phyloP scores from a whole-genome alignment of 2,888 invertebrate species.

The Lasioglossum villosulum region DNA sequence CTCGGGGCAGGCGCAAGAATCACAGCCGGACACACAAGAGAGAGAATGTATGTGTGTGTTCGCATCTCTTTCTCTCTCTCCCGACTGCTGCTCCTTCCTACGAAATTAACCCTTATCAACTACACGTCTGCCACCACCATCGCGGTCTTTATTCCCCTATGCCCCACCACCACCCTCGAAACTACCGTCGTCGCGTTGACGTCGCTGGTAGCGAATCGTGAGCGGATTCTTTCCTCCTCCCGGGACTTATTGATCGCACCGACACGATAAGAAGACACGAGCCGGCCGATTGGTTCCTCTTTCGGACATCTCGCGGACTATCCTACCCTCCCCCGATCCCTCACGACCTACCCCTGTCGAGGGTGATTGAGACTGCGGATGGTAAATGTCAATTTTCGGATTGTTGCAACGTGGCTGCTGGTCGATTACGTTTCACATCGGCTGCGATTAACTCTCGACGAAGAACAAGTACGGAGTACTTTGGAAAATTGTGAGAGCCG shows the following conservation, averaged over 20 bases:
- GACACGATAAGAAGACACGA: constrained; percentile 82
- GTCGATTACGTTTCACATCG: neutral
- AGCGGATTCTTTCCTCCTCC: constrained; percentile 81
- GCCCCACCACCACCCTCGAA: constrained; percentile 62
- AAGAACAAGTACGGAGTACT: neutral
- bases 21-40: constrained; percentile 77
- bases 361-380: neutral
- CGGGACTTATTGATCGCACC: constrained; percentile 82
- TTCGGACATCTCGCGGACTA: constrained; percentile 67
- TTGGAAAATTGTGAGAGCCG: neutral
- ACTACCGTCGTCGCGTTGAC: constrained; percentile 65
- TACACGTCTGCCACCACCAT: constrained; percentile 62
- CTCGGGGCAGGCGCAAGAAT: constrained; percentile 78
- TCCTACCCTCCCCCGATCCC: constrained; percentile 29
- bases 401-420: neutral
- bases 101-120: constrained; percentile 86
- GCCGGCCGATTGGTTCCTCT: constrained; percentile 80
- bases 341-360: constrained; percentile 15
- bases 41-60: neutral
- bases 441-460: neutral
- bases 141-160: constrained; percentile 40
- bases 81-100: constrained; percentile 77
- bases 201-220: constrained; percentile 77
- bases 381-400: constrained; percentile 42
- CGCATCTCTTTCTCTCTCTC: too few relatives aligned